A percentile compares a stretch with the other conserved stretches of the same genome.
Conservation (phyloP, 2,797 vertebrate species). For the Discoglossus pictus region DNA sequence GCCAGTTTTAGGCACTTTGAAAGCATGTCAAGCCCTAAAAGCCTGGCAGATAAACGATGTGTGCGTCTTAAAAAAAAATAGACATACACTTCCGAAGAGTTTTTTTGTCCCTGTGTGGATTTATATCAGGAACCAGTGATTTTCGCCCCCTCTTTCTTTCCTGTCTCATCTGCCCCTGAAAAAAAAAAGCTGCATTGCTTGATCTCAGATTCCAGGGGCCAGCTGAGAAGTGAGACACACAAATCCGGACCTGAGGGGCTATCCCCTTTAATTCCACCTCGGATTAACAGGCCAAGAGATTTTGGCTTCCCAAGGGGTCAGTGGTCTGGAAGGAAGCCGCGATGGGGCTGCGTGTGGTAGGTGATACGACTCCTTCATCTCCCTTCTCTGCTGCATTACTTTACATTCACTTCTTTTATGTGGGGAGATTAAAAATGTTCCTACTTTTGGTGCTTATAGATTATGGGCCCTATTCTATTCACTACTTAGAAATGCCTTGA, state of each 20-base stretch:
- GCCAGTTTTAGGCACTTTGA: conserved; percentile 31
- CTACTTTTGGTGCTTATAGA: too few relatives aligned
- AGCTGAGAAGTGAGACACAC: neutral
- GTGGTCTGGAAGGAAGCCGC: neutral
- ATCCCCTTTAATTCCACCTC: neutral
- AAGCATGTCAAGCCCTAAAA: conserved; percentile 41
- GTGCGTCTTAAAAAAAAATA: conserved; percentile 25
- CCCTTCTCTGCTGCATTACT: neutral
- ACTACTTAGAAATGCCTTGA: too few relatives aligned
- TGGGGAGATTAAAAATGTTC: too few relatives aligned
- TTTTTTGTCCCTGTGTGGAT: conserved; percentile 37
- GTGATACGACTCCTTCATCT: neutral
- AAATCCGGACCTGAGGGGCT: conserved; percentile 23
- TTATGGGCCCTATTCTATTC: too few relatives aligned
- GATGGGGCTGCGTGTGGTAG: conserved; percentile 46
- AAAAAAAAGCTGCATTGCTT: conserved; percentile 26
- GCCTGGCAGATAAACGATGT: conserved; percentile 49
- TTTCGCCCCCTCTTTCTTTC: conserved; percentile 14
- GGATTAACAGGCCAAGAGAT: conserved; percentile 16
- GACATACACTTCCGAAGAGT: conserved; percentile 39
- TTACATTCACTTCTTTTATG: too few relatives aligned
- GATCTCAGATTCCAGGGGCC: conserved; percentile 5
- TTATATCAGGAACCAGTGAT: conserved; percentile 48
- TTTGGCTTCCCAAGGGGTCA: neutral
- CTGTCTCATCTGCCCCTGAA: conserved; percentile 25